Percentiles rank a stretch among this genome's conserved stretches.
phyloP scores from a whole-genome alignment of 1,140 invertebrate species.

The Philaenus spumarius region DNA sequence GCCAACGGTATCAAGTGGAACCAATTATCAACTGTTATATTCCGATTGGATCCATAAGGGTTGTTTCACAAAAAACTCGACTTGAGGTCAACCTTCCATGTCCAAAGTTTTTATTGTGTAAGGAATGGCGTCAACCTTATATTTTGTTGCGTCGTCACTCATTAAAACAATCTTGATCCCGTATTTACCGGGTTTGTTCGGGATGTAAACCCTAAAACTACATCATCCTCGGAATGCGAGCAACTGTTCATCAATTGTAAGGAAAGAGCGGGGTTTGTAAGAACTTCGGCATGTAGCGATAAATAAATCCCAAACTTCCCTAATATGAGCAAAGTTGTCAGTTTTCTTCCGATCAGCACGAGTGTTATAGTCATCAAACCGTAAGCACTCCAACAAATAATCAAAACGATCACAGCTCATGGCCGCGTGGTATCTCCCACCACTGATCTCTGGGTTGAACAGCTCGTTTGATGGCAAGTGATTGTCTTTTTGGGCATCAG shows the following conservation, averaged over 20 bases:
- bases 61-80: constrained; percentile 28
- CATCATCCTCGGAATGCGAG: constrained; percentile 35
- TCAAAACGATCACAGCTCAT: constrained; percentile 35
- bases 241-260: constrained; percentile 39
- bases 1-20: constrained; percentile 29
- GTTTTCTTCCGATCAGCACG: constrained; percentile 22
- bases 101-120: constrained; percentile 34
- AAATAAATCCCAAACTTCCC: constrained; percentile 35
- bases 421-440: constrained; percentile 24
- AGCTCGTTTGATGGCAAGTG: constrained; percentile 26
- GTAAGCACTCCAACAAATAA: constrained; percentile 33
- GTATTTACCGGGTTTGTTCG: constrained; percentile 27
- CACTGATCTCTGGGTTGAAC: constrained; percentile 26
- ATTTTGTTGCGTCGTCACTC: constrained; percentile 33
- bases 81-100: constrained; percentile 6
- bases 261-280: constrained; percentile 5
- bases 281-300: constrained; percentile 8
- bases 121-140: constrained; percentile 35
- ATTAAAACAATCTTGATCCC: constrained; percentile 40
- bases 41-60: constrained; percentile 29
- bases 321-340: constrained; percentile 36
- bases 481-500: constrained; percentile 28
- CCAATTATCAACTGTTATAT: constrained; percentile 35
- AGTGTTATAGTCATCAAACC: constrained; percentile 34
- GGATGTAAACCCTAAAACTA: constrained; percentile 38